Evolutionary conservation across 2,888 invertebrate genomes (phyloP), one percentile per base, ranked within the genome.

Genomic region (Iphiclides podalirius): DNA sequence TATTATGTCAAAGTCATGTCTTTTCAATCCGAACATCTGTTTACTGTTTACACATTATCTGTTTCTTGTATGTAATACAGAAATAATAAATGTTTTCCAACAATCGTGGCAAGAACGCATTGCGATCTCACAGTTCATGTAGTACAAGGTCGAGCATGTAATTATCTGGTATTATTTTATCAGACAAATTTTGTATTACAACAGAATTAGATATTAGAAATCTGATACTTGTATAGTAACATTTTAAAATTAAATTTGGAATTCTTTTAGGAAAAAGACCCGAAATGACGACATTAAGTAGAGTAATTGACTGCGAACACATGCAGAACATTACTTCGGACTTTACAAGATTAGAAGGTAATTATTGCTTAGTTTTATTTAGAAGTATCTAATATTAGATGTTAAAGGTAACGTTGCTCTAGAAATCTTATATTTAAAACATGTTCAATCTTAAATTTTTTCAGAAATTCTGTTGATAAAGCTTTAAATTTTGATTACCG

Each of bases 291-390:
- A 61, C 65, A 41, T 61, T 83, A 54, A 87, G 86, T 63, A 75
- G 74, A 69, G 71, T 89, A 48, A 81, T 90, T 55, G 77, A 75
- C 46, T 61, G 75, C 57, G 75, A 78, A 26, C 73, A 79, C 52
- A 81, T 86, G 79, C 59, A 67, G 50, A 73, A 61, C 45, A 89
- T 90, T 53, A 66, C 70, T 14, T 64, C 72, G 1, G 88, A 90
- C 62, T 89, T 89, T 60, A 66, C 65, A 51, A 75, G 90, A 54
- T 59, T 90, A 49, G 70, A 75, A 72, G 90, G 90, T 89, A 73
- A 72, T 68, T 31, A 8, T 9, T 26, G 60, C 34, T 33, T 20
- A 16, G 1, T 17, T 20, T 42, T 34, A 34, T 34, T 34, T n/a
- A n/a, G n/a, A n/a, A n/a, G n/a, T n/a, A n/a, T n/a, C n/a, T n/a